phyloP scores from a whole-genome alignment of 2,797 vertebrate genomes.

The Argyrosomus regius region DNA sequence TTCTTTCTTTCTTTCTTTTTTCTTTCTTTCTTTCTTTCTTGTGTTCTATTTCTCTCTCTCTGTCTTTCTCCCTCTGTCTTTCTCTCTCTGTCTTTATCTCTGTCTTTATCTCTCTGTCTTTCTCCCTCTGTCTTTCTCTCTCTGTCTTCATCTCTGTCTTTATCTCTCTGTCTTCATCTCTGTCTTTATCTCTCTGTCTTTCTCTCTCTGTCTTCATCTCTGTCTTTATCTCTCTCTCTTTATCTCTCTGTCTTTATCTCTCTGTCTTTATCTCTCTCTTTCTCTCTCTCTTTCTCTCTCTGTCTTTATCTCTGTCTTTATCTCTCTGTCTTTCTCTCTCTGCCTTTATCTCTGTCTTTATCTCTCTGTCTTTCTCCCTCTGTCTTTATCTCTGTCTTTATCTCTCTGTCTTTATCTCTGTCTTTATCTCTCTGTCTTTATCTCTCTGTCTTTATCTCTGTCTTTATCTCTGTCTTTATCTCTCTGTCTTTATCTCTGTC shows the following conservation, averaged over 20 bases:
- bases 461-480: no score
- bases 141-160: not conserved
- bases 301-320: not conserved
- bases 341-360: not conserved
- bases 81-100: not conserved
- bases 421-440: no score
- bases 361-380: no score
- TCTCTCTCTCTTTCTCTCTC: not conserved
- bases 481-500: no score
- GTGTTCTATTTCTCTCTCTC: not conserved
- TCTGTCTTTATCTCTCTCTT: not conserved
- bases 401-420: no score
- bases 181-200: not conserved
- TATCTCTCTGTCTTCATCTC: not conserved
- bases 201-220: not conserved
- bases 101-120: not conserved
- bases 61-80: not conserved
- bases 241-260: not conserved
- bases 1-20: slow-evolving; percentile 6
- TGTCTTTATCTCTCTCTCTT: slow-evolving; percentile 1
- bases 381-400: no score
- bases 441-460: no score
- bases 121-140: not conserved
- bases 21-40: not conserved
- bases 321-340: not conserved